Conservation (phyloP, 2,888 invertebrate genomes). For the Bellardia pandia region DNA sequence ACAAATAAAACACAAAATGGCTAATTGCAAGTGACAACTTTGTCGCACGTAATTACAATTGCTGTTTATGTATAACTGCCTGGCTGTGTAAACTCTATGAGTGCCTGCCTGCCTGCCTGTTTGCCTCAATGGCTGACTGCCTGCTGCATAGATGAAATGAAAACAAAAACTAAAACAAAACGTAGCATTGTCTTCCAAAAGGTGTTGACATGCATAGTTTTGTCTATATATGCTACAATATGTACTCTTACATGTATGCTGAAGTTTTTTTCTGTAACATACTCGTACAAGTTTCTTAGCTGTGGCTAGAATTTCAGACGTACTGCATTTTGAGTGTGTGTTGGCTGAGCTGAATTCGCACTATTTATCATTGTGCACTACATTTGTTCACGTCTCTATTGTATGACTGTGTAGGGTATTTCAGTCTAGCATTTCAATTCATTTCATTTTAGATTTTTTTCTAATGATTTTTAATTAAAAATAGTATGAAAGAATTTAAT, state of each 20-base stretch:
- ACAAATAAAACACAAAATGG: constrained; percentile 73
- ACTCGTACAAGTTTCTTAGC: constrained; percentile 16
- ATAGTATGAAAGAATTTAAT: constrained; percentile 60
- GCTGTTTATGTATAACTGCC: constrained; percentile 70
- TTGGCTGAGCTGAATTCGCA: constrained; percentile 25
- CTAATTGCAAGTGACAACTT: constrained; percentile 77
- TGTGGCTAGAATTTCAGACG: constrained; percentile 39
- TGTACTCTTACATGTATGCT: constrained; percentile 44
- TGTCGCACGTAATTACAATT: constrained; percentile 75
- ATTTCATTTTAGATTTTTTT: constrained; percentile 29
- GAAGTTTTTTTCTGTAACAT: constrained; percentile 12
- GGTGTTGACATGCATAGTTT: constrained; percentile 75
- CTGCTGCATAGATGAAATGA: constrained; percentile 37
- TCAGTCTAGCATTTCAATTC: constrained; percentile 16
- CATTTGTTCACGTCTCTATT: constrained; percentile 66
- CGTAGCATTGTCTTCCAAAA: constrained; percentile 72
- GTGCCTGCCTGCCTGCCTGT: constrained; percentile 34
- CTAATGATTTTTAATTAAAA: constrained; percentile 70
- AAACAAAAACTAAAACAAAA: constrained; percentile 50
- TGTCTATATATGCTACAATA: constrained; percentile 65
- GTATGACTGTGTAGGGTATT: constrained; percentile 63
- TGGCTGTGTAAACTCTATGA: constrained; percentile 48
- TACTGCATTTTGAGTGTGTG: neutral
- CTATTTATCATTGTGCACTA: constrained; percentile 46
- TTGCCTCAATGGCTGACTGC: constrained; percentile 27